Base-by-base conservation (phyloP, 2,888 invertebrate species). In the Cataglyphis albicans region DNA sequence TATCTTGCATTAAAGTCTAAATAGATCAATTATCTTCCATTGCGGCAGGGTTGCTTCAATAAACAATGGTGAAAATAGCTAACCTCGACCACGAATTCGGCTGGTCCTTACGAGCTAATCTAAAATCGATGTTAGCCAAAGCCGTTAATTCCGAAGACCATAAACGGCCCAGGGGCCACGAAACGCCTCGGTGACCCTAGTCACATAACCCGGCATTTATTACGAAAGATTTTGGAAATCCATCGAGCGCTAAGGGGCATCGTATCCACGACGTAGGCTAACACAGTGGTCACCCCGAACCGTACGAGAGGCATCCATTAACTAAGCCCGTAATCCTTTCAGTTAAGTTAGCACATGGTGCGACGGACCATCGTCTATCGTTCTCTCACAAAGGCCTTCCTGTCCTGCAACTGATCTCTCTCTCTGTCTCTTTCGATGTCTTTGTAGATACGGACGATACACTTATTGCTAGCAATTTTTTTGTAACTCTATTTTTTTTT, bases 311-410 rank as follows among this genome's bases (percentile, higher is more conserved):
- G 92, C 93, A 92, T 94, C 93, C 93, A 94, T 94, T 94, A 94
- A 93, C 94, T 93, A 93, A 93, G 92, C 94, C 92, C 89, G 91
- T 94, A 94, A 94, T 93, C 93, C 92, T 93, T 92, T 91, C 92
- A 90, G 93, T 93, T 93, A 93, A 93, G 94, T 93, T 93, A 93
- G 93, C 94, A 94, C 93, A 94, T 94, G 94, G 93, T 93, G 87
- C 89, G 89, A 90, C 89, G 84, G 90, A 84, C 88, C 90, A 70
- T 80, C 78, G 91, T 91, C 91, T 89, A 91, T 89, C 91, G 91
- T 92, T 86, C 84, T 70, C 87, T 81, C 84, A 85, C 88, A 82
- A 87, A 85, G 57, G 84, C 41, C 52, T 10, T 32, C 70, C 85
- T 73, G 65, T 73, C 81, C 81, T 52, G 35, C 72, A 59, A 41